Percentiles rank a stretch among this genome's conserved stretches.
These are phyloP conservation scores for Sebastes schlegelii DNA, from an alignment of 2,113 vertebrate species.

Conservation along the genomic window DNA sequence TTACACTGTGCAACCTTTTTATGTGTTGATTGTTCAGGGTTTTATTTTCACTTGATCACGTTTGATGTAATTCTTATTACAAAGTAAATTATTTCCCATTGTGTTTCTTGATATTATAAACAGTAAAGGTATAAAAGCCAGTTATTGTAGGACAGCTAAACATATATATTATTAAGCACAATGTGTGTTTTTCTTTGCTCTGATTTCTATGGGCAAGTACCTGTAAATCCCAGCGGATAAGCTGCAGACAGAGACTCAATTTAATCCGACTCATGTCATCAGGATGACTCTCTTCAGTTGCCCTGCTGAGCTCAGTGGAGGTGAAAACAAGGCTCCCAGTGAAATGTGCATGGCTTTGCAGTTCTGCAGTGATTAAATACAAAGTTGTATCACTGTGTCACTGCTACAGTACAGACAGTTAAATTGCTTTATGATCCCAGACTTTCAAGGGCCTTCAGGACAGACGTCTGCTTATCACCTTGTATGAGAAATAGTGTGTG, in stretches of 20 bases:
- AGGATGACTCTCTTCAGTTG: constrained; percentile 37
- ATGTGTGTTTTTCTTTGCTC: constrained; percentile 10
- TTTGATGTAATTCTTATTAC: background rate
- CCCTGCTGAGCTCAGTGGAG: constrained; percentile 26
- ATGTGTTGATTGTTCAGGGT: background rate
- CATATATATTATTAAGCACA: constrained; percentile 1
- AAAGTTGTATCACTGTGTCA: constrained; percentile 32
- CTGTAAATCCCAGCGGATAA: constrained; percentile 61
- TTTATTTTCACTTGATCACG: background rate
- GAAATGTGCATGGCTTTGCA: constrained; percentile 51
- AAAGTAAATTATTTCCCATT: background rate
- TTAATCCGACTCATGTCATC: constrained; percentile 64
- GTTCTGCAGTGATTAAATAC: constrained; percentile 39
- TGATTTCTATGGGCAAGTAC: constrained; percentile 34
- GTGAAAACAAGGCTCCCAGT: constrained; percentile 40
- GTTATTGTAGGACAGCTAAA: background rate
- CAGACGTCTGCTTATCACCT: background rate
- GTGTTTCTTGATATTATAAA: background rate
- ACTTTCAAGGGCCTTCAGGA: constrained; percentile 11
- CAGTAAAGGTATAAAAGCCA: background rate
- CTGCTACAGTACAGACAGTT: background rate
- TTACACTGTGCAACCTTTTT: background rate
- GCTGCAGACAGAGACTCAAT: constrained; percentile 44
- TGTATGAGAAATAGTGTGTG: background rate
- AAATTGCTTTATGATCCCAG: constrained; percentile 31